Conservation (phyloP, 1,140 invertebrate genomes). For the Drosophila nikananu region DNA sequence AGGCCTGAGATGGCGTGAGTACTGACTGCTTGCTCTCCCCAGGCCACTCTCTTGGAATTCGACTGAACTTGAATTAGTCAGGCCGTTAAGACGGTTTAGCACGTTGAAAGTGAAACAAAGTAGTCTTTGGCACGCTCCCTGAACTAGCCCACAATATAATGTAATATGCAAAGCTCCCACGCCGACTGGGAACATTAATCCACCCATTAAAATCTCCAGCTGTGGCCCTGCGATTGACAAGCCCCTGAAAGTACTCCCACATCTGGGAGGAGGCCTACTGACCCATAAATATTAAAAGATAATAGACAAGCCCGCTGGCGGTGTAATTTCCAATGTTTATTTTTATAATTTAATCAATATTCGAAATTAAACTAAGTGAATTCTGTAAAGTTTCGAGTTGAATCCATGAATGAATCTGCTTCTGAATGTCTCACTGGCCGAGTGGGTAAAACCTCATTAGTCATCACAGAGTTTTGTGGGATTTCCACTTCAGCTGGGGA, state of each 20-base stretch:
- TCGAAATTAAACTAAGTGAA: constrained; percentile 2
- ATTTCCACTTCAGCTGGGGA: neutral
- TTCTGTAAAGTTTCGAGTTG: constrained; percentile 9
- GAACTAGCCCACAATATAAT: constrained; percentile 35
- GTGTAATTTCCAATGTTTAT: constrained; percentile 14
- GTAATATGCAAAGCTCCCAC: constrained; percentile 52
- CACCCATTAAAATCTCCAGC: constrained; percentile 39
- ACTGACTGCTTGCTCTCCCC: constrained; percentile 19
- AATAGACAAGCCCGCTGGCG: constrained; percentile 12
- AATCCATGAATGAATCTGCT: constrained; percentile 15
- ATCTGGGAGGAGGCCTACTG: constrained; percentile 13
- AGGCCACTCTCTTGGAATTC: constrained; percentile 45
- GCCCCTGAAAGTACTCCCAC: constrained; percentile 72
- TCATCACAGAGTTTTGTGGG: constrained; percentile 13
- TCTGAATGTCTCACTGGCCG: neutral
- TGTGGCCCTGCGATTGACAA: constrained; percentile 53
- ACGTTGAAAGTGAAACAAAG: constrained; percentile 25
- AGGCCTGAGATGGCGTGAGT: constrained; percentile 28
- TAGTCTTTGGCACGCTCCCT: constrained; percentile 48
- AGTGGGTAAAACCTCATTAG: constrained; percentile 30
- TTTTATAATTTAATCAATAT: constrained; percentile 21
- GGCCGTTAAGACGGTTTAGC: constrained; percentile 37
- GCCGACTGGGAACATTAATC: constrained; percentile 28
- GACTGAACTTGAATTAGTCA: constrained; percentile 81
- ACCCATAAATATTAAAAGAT: constrained; percentile 44